Conservation (phyloP, 2,797 vertebrate species). For the Petrocephalus schoutedeni region DNA sequence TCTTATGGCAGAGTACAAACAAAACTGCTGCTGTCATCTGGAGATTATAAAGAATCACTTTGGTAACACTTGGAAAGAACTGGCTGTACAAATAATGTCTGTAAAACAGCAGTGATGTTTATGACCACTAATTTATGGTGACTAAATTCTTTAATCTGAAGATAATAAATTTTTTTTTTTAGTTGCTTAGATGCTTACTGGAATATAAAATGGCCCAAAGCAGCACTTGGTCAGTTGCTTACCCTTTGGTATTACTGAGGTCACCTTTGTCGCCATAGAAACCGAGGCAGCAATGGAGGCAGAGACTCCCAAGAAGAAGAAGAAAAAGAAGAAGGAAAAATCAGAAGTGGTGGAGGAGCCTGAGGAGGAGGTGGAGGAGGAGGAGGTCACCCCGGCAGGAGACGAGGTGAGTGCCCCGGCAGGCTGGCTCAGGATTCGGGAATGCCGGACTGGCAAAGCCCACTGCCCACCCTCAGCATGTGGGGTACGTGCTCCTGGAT, state of each 20-base stretch:
- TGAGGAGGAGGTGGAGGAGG: slow-evolving; percentile 26
- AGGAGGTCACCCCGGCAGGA: slow-evolving; percentile 19
- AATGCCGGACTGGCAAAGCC: slow-evolving; percentile 32
- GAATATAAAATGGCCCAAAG: background rate
- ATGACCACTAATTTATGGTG: background rate
- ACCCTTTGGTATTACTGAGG: background rate
- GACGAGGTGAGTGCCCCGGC: slow-evolving; percentile 32
- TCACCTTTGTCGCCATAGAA: slow-evolving; percentile 27
- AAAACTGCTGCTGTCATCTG: background rate
- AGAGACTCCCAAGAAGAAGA: slow-evolving; percentile 66
- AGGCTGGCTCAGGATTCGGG: background rate
- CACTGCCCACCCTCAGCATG: background rate
- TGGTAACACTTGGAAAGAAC: background rate
- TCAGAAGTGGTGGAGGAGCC: slow-evolving; percentile 34
- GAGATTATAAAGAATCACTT: background rate
- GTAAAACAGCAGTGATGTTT: background rate
- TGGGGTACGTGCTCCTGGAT: background rate
- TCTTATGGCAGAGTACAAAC: background rate
- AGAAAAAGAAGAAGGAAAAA: slow-evolving; percentile 61
- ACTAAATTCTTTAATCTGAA: background rate
- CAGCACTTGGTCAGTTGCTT: background rate
- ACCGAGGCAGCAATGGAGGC: slow-evolving; percentile 33
- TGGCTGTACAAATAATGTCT: background rate
- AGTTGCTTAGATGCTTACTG: background rate
- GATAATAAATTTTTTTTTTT: too few species aligned